These are phyloP conservation scores for Paralvinella palmiformis DNA, from an alignment of 1,140 invertebrate species.

Conservation along the genomic window DNA sequence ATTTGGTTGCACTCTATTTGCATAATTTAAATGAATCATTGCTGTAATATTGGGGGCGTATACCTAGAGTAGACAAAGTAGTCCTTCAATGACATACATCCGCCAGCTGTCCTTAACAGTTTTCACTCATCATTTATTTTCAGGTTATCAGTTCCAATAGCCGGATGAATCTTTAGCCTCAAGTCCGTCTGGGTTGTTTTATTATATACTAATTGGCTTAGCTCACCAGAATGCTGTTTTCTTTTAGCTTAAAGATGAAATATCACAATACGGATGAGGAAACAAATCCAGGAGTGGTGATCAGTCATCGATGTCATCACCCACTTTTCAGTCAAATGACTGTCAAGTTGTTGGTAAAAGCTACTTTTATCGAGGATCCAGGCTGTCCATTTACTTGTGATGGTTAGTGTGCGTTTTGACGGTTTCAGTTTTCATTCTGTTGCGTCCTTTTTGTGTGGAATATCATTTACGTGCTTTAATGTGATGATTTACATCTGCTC, in stretches of 20 bases:
- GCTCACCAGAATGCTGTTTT: neutral
- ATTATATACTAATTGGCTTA: neutral
- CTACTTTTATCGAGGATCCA: neutral
- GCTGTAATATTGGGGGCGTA: no score
- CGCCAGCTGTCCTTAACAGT: neutral
- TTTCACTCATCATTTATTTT: neutral
- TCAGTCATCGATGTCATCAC: neutral
- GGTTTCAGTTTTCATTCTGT: neutral
- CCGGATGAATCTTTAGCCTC: neutral
- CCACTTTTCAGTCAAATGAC: neutral
- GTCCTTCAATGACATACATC: neutral
- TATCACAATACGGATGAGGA: neutral
- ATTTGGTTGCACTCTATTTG: no score
- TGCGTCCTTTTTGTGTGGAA: no score
- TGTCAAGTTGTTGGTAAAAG: neutral
- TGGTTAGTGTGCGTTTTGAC: neutral
- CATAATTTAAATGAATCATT: no score
- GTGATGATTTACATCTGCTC: no score
- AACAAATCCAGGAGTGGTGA: neutral
- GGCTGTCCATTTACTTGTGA: neutral
- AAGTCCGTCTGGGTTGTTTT: neutral
- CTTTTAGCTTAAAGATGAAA: neutral
- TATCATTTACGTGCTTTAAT: no score
- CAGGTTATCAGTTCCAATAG: neutral
- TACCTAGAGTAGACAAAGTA: neutral